Conservation (phyloP, 2,888 invertebrate genomes). For the Morpho helenor region DNA sequence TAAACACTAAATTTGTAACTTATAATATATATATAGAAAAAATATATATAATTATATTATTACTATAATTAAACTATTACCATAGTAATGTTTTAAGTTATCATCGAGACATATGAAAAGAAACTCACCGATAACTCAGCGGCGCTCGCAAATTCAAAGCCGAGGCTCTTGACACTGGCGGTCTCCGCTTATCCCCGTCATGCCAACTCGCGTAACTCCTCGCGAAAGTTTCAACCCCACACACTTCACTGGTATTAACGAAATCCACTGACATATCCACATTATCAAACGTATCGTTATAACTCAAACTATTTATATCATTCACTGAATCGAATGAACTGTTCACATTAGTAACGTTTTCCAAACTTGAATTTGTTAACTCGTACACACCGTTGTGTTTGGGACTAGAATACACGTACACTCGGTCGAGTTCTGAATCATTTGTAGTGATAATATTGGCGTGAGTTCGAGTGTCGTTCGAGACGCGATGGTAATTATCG, state of each 20-base stretch:
- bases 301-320: slow-evolving; percentile 32
- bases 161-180: slow-evolving; percentile 39
- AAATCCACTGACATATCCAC: slow-evolving; percentile 50
- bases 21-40: too few relatives aligned
- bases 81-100: background rate
- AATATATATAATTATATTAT: too few relatives aligned
- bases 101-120: background rate
- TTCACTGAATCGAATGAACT: slow-evolving; percentile 30
- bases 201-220: slow-evolving; percentile 70
- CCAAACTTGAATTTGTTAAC: slow-evolving; percentile 50
- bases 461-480: slow-evolving; percentile 39
- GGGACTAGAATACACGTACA: slow-evolving; percentile 70
- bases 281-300: slow-evolving; percentile 43
- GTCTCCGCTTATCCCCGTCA: slow-evolving; percentile 57
- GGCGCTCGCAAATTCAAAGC: slow-evolving; percentile 70
- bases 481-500: slow-evolving; percentile 50
- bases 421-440: slow-evolving; percentile 62
- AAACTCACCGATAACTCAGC: slow-evolving; percentile 73
- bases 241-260: slow-evolving; percentile 52
- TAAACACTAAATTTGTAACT: too few relatives aligned
- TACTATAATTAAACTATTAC: too few relatives aligned
- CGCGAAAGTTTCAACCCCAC: slow-evolving; percentile 51
- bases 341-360: slow-evolving; percentile 36
- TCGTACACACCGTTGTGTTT: slow-evolving; percentile 66
- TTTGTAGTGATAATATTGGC: slow-evolving; percentile 50